phyloP scores from a whole-genome alignment of 2,888 invertebrate genomes.

The Zonitis immaculata region DNA sequence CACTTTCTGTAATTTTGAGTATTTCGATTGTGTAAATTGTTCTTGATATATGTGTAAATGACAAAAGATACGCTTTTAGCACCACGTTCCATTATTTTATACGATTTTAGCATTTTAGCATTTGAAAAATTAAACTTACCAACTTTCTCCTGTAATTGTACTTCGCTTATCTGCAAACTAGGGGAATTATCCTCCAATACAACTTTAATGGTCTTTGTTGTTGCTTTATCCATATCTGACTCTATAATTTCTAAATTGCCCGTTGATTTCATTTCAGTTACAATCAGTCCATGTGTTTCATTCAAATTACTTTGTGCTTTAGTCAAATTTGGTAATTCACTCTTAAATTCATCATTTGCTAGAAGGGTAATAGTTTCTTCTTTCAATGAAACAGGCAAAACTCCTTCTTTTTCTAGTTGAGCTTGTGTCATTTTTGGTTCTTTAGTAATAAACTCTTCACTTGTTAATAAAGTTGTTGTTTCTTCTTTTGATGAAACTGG shows the following conservation, averaged over 20 bases:
- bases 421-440: conserved; percentile 31
- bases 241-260: conserved; percentile 50
- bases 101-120: conserved; percentile 6
- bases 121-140: conserved; percentile 46
- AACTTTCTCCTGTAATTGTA: conserved; percentile 49
- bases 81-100: conserved; percentile 10
- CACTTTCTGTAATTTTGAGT: conserved; percentile 11
- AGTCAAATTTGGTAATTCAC: conserved; percentile 30
- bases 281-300: conserved; percentile 48
- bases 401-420: conserved; percentile 11
- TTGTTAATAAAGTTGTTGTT: conserved; percentile 39
- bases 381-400: conserved; percentile 36
- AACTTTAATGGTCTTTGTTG: conserved; percentile 47
- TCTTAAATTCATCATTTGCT: conserved; percentile 37
- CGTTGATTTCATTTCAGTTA: conserved; percentile 50
- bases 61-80: conserved; percentile 7
- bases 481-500: conserved; percentile 48
- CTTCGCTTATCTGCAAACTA: conserved; percentile 49
- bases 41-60: conserved; percentile 21
- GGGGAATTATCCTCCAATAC: conserved; percentile 43
- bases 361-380: conserved; percentile 44
- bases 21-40: conserved; percentile 20
- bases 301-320: conserved; percentile 29
- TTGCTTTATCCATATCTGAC: conserved; percentile 45
- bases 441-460: conserved; percentile 35